Conservation (phyloP, 2,797 vertebrate genomes). For the Lepus oiostolus region DNA sequence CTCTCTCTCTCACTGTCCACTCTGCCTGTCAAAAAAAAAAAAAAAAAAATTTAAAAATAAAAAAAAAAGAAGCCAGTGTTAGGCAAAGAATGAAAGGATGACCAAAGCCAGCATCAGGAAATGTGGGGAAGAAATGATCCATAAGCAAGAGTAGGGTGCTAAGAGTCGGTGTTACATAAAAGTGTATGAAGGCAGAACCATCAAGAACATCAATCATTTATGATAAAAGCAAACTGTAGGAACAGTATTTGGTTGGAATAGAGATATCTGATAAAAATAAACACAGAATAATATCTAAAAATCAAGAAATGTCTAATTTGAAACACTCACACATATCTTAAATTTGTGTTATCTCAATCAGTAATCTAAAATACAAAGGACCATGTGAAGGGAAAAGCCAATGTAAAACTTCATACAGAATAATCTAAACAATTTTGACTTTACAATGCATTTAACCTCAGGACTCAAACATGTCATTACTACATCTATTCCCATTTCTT, state of each 20-base stretch:
- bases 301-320: constrained; percentile 37
- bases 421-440: background rate
- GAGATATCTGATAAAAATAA: constrained; percentile 13
- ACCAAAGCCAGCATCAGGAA: background rate
- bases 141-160: background rate
- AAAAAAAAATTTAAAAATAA: no score
- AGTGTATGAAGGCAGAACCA: background rate
- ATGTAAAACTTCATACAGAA: constrained; percentile 47
- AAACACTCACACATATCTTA: constrained; percentile 24
- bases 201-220: background rate
- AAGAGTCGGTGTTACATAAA: background rate
- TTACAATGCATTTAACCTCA: background rate
- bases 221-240: background rate
- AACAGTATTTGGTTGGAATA: background rate
- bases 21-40: no score
- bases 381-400: background rate
- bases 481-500: constrained; percentile 1
- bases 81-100: background rate
- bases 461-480: background rate
- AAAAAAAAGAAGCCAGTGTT: background rate
- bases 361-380: constrained; percentile 31
- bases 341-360: constrained; percentile 5
- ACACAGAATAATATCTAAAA: constrained; percentile 33
- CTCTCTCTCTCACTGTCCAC: no score
- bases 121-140: background rate